Evolutionary conservation across 2,888 invertebrate genomes (phyloP), one percentile per base, ranked within the genome.

Genomic region (Heliconius cydno): DNA sequence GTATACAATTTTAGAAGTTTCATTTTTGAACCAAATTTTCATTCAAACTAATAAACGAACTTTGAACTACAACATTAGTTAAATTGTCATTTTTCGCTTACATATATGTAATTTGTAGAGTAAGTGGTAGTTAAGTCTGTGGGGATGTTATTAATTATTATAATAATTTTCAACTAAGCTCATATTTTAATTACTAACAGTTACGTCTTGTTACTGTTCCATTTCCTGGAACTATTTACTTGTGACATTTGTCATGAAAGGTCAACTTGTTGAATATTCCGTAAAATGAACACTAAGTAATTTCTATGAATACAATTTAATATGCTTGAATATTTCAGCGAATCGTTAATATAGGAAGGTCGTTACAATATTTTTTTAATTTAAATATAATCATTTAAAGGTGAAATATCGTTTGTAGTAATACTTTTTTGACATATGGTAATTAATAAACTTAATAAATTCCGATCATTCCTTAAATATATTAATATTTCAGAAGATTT

Each of bases 191-290:
- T 68, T 68, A 15, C 25, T 46, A 41, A 74, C 10, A 41, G 63
- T 63, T 74, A 38, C 57, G 63, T 60, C 74, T 63, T 38, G 38
- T 63, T 41, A 22, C 38, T 38, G 74, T 63, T 74, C 25, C 19
- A 38, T 63, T 68, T 57, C 70, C 70, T 12, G 25, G 52, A 68
- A 25, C 34, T 67, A 76, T 34, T 68, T 15, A 63, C 68, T 68
- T 52, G 34, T 78, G 25, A 79, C 72, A 78, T 71, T 72, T 81
- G 73, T 78, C 81, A 81, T 81, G 82, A 82, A 79, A 82, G 82
- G 81, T 82, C 79, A 82, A 76, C 76, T 76, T 81, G 67, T 81
- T 80, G 73, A 82, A 81, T 82, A 76, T 80, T 46, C 41, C 1
- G 41, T 70, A 70, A 70, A 70, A 25, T 70, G 41, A 70, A 41